These are phyloP conservation scores for Bradypodion ventrale DNA, from an alignment of 2,797 vertebrate species.

Conservation along the genomic window DNA sequence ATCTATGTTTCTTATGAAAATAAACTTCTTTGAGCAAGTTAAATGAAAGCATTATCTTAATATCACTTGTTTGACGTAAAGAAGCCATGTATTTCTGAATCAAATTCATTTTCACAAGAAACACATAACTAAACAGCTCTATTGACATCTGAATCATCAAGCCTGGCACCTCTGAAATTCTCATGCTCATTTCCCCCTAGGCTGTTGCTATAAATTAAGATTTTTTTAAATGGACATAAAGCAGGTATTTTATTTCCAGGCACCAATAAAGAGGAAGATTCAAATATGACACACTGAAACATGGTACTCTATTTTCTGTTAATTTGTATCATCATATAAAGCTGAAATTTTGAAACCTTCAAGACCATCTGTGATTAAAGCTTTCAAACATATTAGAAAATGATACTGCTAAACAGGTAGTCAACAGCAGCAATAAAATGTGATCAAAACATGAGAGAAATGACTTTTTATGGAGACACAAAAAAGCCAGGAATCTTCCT, in stretches of 20 bases:
- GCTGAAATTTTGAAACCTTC: not conserved
- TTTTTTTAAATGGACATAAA: not conserved
- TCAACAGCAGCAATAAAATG: not conserved
- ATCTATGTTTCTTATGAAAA: not conserved
- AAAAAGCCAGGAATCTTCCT: not conserved
- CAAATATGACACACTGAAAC: not conserved
- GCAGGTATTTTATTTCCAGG: not conserved
- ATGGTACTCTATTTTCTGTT: not conserved
- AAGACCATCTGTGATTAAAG: not conserved
- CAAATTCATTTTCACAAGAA: conserved; percentile 2
- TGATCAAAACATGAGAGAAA: not conserved
- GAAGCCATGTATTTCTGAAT: conserved; percentile 16
- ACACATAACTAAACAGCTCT: conserved; percentile 38
- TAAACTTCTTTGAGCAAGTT: conserved; percentile 9
- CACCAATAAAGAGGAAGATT: not conserved
- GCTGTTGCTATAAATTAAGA: conserved; percentile 38
- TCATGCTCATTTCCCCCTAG: conserved; percentile 16
- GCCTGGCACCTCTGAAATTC: conserved; percentile 32
- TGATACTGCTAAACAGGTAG: not conserved
- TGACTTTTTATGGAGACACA: not conserved
- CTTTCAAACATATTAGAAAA: not conserved
- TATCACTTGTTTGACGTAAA: conserved; percentile 45
- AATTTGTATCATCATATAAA: not conserved
- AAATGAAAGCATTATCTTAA: conserved; percentile 28
- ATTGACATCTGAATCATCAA: not conserved